Evolutionary conservation across 2,113 vertebrate genomes (phyloP), one percentile per base, ranked within the genome.

Genomic region (Scortum barcoo): DNA sequence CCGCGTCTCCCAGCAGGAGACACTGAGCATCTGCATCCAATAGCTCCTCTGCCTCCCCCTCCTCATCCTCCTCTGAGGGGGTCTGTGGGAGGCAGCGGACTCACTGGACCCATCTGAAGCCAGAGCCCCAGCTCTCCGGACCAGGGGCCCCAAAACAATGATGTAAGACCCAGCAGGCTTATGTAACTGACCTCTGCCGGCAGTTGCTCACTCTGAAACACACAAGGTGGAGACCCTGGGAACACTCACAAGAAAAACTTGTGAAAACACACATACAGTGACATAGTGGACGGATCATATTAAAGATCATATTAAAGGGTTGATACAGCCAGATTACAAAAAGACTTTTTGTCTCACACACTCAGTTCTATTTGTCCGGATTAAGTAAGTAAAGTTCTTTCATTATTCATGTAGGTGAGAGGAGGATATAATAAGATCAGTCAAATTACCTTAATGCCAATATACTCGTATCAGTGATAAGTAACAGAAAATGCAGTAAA

Each of bases 1-100:
- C 60, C 57, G 28, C 10, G 81, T 79, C 36, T 73, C 83, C 46
- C 71, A 61, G 12, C 51, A 78, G 69, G 65, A 67, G 53, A 83
- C 58, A 66, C 13, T 14, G 48, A 85, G 70, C 88, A 92, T 91
- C 90, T 92, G 88, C 82, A 90, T 92, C 83, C 85, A 94, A 89
- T 90, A 81, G 69, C 53, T 24, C 3, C 67, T 13, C 56, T 1
- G 14, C 38, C 46, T 7, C 63, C 69, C 2, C 50, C 58, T 19
- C 56, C n/a, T 8, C 30, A 62, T 53, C 33, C 40, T 78, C 77
- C 81, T 76, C 62, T 13, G 13, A 48, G 51, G 48, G 51, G 58
- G 72, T 78, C 70, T 51, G 61, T 63, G 81, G 80, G 88, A 81
- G 84, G 51, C 61, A 66, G 61, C 2, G 44, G 72, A 51, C 65